Evolutionary conservation across 2,888 invertebrate genomes (phyloP), one percentile per base, ranked within the genome.

Genomic region (Drosophila subsilvestris): DNA sequence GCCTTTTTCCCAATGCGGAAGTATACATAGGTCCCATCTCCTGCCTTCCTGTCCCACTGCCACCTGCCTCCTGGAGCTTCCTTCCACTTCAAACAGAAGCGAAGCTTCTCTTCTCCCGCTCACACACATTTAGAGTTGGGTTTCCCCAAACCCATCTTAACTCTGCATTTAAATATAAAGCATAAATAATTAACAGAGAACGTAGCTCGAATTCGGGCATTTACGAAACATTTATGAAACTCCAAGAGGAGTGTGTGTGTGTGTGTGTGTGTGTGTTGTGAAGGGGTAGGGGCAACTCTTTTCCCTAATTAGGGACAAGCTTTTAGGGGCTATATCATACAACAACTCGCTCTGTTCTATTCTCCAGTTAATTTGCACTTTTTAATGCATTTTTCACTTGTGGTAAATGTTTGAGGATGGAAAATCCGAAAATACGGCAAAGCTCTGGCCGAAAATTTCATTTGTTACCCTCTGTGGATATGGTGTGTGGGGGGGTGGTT

Each of bases 301-400:
- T 69, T 27, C 25, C 49, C 44, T 67, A 70, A 67, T 67, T 62
- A 73, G 66, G 37, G 48, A 68, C 37, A 37, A 7, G 18, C 20
- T 55, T 48, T 47, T 43, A 29, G 48, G 68, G 14, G 32, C 29
- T 32, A 29, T n/a, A 63, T 73, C 29, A 72, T 49, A n/a, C n/a
- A n/a, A n/a, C n/a, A n/a, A n/a, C 25, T 25, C 4, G 25, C 6
- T 4, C 25, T 6, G 6, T 3, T 6, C 80, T 75, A 80, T 77
- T 77, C 83, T 74, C 85, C 69, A 84, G 87, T 80, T 83, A 88
- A 83, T 83, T 83, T 88, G 76, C 85, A 86, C 78, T 88, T 83
- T 27, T 88, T 80, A 83, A 83, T 88, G 84, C 85, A 70, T 88
- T 84, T 84, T 80, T 71, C 86, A 82, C 82, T 80, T 87, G 82